phyloP scores from a whole-genome alignment of 2,888 invertebrate species.

The Platerodrilus igneus region DNA sequence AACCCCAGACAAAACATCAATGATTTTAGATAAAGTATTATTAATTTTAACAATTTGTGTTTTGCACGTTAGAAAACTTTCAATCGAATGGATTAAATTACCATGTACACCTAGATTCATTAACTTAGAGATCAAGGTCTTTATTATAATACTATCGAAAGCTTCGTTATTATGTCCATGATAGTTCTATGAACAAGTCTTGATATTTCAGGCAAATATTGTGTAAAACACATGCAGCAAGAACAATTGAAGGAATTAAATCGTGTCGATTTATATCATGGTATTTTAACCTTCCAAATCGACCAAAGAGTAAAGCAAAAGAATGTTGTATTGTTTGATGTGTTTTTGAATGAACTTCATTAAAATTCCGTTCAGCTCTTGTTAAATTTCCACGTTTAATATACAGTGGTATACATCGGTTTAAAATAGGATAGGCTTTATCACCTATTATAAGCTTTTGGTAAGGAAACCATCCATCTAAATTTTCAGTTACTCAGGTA shows the following conservation, averaged over 20 bases:
- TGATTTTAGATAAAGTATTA: too few relatives aligned
- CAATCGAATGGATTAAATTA: too few relatives aligned
- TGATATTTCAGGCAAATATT: not conserved
- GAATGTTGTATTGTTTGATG: not conserved
- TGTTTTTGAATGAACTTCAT: not conserved
- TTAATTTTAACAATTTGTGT: too few relatives aligned
- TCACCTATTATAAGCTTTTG: not conserved
- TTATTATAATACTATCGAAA: too few relatives aligned
- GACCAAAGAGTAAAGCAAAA: not conserved
- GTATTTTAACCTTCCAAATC: not conserved
- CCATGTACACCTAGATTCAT: too few relatives aligned
- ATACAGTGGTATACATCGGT: not conserved
- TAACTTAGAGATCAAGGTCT: too few relatives aligned
- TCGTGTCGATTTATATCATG: not conserved
- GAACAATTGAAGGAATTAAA: not conserved
- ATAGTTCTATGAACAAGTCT: not conserved
- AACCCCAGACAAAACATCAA: too few relatives aligned
- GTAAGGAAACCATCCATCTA: not conserved
- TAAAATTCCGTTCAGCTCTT: not conserved
- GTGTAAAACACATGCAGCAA: not conserved
- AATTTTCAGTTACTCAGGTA: not conserved
- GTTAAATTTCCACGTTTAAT: not conserved
- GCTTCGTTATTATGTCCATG: too few relatives aligned
- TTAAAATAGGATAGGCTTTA: not conserved
- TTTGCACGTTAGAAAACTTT: too few relatives aligned